Conservation (phyloP, 35 echinoderm and acorn worm genomes). For the Apostichopus parvimensis region DNA sequence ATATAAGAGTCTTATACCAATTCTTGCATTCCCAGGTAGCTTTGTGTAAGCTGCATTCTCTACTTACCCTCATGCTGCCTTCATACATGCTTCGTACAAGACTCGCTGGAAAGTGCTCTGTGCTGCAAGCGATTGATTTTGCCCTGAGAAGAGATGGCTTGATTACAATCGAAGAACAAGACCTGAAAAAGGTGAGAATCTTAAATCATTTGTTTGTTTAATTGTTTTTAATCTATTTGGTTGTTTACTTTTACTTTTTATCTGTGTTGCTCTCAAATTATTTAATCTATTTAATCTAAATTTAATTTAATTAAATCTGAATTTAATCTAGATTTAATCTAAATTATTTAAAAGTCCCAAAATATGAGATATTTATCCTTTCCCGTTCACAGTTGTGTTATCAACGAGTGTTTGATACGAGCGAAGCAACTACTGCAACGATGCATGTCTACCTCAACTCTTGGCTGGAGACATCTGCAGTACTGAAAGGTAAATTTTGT, state of each 20-base stretch:
- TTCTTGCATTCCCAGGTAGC: conserved; percentile 14
- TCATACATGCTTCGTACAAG: background rate
- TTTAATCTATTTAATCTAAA: too few species aligned
- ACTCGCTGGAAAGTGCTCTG: background rate
- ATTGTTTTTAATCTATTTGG: too few species aligned
- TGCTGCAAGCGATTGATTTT: conserved; percentile 14
- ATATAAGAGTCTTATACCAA: background rate
- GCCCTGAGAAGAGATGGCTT: conserved; percentile 10
- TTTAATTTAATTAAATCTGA: too few species aligned
- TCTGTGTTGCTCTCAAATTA: too few species aligned
- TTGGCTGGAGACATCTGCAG: background rate
- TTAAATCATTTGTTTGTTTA: background rate
- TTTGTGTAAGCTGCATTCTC: conserved; percentile 29
- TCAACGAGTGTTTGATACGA: conserved; percentile 13
- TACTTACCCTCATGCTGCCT: conserved; percentile 13
- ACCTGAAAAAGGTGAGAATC: conserved; percentile 4
- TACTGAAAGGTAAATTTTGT: conserved; percentile 2
- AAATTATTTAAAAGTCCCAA: background rate
- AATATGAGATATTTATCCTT: background rate
- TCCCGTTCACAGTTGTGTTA: conserved; percentile 1
- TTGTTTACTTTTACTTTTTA: too few species aligned
- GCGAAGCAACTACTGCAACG: background rate
- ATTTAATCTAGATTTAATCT: too few species aligned
- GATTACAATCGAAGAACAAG: background rate
- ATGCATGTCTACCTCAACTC: background rate